Evolutionary conservation across 2,113 vertebrate genomes (phyloP).

Genomic region (Panurus biarmicus): DNA sequence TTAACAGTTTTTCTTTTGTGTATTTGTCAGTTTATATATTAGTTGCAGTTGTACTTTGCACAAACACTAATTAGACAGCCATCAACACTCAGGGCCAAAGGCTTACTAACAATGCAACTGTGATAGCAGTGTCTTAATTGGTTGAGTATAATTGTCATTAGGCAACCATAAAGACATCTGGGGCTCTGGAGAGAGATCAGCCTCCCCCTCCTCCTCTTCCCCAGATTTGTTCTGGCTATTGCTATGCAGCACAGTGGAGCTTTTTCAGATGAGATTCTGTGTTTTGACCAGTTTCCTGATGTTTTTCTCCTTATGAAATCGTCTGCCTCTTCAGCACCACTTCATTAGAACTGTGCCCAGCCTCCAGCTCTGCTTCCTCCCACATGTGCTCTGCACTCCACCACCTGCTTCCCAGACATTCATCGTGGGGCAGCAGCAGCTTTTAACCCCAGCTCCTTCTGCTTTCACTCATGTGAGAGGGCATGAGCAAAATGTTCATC

Average conservation of each 20-base stretch:
- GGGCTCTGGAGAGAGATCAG: constrained; percentile 75
- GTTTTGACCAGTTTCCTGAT: constrained; percentile 37
- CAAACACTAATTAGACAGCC: constrained; percentile 70
- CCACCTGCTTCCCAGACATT: constrained; percentile 1
- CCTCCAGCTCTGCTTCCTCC: background rate
- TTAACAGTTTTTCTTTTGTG: constrained; percentile 55
- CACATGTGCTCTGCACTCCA: background rate
- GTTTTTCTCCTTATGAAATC: constrained; percentile 28
- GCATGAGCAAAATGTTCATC: background rate
- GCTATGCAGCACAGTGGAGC: constrained; percentile 33
- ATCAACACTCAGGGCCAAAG: constrained; percentile 69
- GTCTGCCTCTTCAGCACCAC: constrained; percentile 46
- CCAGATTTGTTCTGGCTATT: constrained; percentile 55
- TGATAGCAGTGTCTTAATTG: constrained; percentile 73
- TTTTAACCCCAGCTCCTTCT: background rate
- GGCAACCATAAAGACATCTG: constrained; percentile 76
- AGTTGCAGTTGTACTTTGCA: constrained; percentile 67
- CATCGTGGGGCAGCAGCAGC: background rate
- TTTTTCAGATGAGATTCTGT: constrained; percentile 34
- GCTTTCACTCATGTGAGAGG: background rate
- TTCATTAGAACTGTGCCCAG: constrained; percentile 21
- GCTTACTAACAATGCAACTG: constrained; percentile 71
- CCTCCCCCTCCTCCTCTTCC: constrained; percentile 47
- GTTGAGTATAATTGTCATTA: constrained; percentile 76
- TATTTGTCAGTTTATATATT: constrained; percentile 60